These are phyloP conservation scores for Cinara cedri DNA, from an alignment of 2,888 invertebrate species.

Conservation along the genomic window DNA sequence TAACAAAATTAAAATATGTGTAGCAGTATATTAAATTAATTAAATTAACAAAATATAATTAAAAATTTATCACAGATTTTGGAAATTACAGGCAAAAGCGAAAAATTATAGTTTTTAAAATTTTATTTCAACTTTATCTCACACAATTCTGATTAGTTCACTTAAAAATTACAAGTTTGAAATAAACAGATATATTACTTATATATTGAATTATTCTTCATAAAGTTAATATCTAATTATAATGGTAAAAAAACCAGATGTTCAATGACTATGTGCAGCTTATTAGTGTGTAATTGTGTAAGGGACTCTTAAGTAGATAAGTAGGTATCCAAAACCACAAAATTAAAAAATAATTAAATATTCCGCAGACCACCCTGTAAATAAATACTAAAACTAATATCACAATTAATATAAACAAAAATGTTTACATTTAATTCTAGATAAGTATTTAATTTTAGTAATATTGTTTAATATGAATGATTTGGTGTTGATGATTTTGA, in stretches of 20 bases:
- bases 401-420: conserved; percentile 32
- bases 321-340: not conserved
- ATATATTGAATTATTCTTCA: not conserved
- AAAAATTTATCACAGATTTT: conserved; percentile 35
- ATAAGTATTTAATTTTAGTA: not conserved
- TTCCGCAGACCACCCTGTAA: not conserved
- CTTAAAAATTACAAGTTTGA: not conserved
- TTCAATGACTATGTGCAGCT: not conserved
- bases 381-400: conserved; percentile 33
- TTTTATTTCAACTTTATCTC: not conserved
- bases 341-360: not conserved
- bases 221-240: not conserved
- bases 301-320: no score
- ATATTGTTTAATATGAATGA: not conserved
- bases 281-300: no score
- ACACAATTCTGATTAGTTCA: not conserved
- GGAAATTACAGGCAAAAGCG: not conserved
- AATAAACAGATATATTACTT: not conserved
- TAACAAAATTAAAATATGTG: not conserved
- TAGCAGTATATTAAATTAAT: not conserved
- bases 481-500: not conserved
- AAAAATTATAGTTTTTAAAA: not conserved
- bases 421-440: conserved; percentile 1
- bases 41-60: conserved; percentile 1
- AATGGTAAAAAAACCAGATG: not conserved